These are phyloP conservation scores for Catharus fuscescens DNA, from an alignment of 2,113 vertebrate species.

Conservation along the genomic window DNA sequence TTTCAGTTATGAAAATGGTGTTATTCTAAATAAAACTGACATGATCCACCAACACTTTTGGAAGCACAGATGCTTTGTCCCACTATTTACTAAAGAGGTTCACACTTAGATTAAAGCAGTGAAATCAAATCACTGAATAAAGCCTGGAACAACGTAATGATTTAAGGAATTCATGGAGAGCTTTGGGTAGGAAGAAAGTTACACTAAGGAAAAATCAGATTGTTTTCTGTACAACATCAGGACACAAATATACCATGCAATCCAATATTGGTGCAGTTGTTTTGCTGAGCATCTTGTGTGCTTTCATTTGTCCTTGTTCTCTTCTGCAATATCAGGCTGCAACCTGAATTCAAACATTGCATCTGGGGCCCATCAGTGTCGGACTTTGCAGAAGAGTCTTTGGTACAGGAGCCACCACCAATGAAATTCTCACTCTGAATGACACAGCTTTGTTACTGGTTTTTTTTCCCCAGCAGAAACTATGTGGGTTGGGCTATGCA, in stretches of 20 bases:
- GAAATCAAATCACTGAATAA: slow-evolving; percentile 67
- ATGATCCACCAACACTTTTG: slow-evolving; percentile 63
- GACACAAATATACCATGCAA: neutral
- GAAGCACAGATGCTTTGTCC: slow-evolving; percentile 72
- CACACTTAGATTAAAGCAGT: slow-evolving; percentile 68
- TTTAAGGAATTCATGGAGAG: slow-evolving; percentile 37
- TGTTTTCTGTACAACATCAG: neutral
- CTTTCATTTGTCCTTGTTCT: neutral
- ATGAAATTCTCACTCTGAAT: neutral
- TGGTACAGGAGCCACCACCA: neutral
- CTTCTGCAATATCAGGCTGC: neutral
- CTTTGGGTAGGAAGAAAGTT: slow-evolving; percentile 15
- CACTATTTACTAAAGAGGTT: slow-evolving; percentile 70
- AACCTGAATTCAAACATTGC: neutral
- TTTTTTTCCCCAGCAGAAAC: neutral
- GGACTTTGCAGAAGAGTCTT: neutral
- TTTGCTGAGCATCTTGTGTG: neutral
- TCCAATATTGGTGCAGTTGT: neutral
- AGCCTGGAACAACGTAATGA: slow-evolving; percentile 44
- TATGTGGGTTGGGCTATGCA: neutral
- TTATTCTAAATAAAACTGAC: slow-evolving; percentile 66
- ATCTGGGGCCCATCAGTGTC: neutral
- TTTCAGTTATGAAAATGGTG: slow-evolving; percentile 47
- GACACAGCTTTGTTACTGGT: neutral
- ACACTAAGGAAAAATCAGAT: slow-evolving; percentile 8